These are phyloP conservation scores for Cataglyphis rosenhaueri DNA, from an alignment of 2,888 invertebrate genomes.

Conservation along the genomic window DNA sequence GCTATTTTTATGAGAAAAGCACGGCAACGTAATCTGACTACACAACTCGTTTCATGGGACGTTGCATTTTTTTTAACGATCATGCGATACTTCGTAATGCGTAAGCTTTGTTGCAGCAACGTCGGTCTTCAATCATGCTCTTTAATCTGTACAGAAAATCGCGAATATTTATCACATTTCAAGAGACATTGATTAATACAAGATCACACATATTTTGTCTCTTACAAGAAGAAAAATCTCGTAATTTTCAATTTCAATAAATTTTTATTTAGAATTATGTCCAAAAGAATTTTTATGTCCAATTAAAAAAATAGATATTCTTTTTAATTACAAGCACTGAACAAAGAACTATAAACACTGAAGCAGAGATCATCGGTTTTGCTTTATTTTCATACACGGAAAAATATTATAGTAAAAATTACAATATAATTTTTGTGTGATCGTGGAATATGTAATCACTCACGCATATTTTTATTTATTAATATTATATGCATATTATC, in stretches of 20 bases:
- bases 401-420: too few relatives aligned
- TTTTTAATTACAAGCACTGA: neutral
- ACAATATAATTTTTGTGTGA: too few relatives aligned
- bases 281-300: neutral
- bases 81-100: conserved; percentile 9
- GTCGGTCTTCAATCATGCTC: neutral
- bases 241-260: neutral
- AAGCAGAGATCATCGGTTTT: neutral
- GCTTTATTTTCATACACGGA: neutral
- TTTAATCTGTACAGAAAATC: conserved; percentile 14
- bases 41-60: neutral
- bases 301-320: neutral
- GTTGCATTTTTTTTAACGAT: conserved; percentile 24
- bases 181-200: neutral
- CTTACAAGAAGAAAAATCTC: neutral
- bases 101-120: neutral
- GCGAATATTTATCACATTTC: neutral
- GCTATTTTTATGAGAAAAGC: conserved; percentile 1
- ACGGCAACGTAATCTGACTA: conserved; percentile 17
- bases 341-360: neutral
- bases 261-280: neutral
- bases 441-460: too few relatives aligned
- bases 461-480: too few relatives aligned
- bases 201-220: neutral
- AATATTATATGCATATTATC: too few relatives aligned